Conservation (phyloP, 2,113 vertebrate genomes). For the Myxocyprinus asiaticus region DNA sequence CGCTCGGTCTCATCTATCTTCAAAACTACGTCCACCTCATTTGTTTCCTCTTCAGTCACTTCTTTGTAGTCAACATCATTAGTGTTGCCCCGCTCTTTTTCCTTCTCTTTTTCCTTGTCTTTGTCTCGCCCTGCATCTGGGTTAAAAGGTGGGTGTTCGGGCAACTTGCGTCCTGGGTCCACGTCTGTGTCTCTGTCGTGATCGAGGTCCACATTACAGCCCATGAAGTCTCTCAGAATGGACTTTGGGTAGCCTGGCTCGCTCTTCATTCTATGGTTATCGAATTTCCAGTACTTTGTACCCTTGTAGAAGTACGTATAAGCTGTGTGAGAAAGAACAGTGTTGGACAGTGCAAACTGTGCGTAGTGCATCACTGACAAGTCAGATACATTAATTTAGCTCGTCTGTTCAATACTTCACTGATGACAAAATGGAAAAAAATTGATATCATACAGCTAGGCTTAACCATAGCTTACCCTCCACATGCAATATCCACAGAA, state of each 20-base stretch:
- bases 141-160: slow-evolving; percentile 82
- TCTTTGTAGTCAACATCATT: slow-evolving; percentile 63
- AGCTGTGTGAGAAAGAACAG: slow-evolving; percentile 70
- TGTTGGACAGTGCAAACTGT: slow-evolving; percentile 31
- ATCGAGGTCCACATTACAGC: slow-evolving; percentile 82
- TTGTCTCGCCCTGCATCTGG: slow-evolving; percentile 70
- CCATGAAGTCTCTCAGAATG: slow-evolving; percentile 95
- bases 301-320: slow-evolving; percentile 97
- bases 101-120: slow-evolving; percentile 51
- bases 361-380: too few species aligned
- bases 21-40: slow-evolving; percentile 84
- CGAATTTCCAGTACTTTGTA: slow-evolving; percentile 96
- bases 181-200: slow-evolving; percentile 65
- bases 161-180: slow-evolving; percentile 74
- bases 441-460: too few species aligned
- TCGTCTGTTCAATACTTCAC: too few species aligned
- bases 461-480: too few species aligned
- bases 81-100: slow-evolving; percentile 37
- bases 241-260: slow-evolving; percentile 96
- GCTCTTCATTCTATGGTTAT: slow-evolving; percentile 92
- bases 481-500: too few species aligned
- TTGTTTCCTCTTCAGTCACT: slow-evolving; percentile 70
- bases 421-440: too few species aligned
- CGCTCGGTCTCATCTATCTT: slow-evolving; percentile 88
- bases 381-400: too few species aligned